phyloP scores from a whole-genome alignment of 2,888 invertebrate species.

The Athetis lepigone region DNA sequence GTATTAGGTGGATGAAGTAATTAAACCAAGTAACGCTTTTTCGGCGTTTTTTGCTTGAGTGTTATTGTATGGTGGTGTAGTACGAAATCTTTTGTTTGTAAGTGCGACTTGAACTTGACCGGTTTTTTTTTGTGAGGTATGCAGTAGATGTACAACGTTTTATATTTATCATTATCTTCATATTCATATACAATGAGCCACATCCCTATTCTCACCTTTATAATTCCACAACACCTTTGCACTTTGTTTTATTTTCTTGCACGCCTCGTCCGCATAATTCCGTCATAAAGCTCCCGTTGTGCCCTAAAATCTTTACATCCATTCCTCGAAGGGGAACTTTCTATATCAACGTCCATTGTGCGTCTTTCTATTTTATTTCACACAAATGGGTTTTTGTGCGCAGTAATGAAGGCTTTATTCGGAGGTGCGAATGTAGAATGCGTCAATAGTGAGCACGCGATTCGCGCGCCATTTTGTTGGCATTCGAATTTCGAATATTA shows the following conservation, averaged over 20 bases:
- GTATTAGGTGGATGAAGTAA: too few relatives aligned
- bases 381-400: conserved; percentile 86
- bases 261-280: conserved; percentile 84
- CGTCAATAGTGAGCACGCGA: conserved; percentile 69
- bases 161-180: too few relatives aligned
- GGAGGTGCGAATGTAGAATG: conserved; percentile 85
- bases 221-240: conserved; percentile 83
- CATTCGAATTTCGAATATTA: conserved; percentile 59
- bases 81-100: too few relatives aligned
- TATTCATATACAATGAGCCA: too few relatives aligned
- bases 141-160: too few relatives aligned
- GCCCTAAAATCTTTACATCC: conserved; percentile 81
- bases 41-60: not conserved
- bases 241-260: conserved; percentile 87
- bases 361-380: conserved; percentile 83
- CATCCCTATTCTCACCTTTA: conserved; percentile 73
- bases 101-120: too few relatives aligned
- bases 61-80: too few relatives aligned
- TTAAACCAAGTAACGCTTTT: too few relatives aligned
- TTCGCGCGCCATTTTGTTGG: conserved; percentile 66
- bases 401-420: conserved; percentile 88
- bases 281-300: conserved; percentile 82
- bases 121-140: too few relatives aligned
- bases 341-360: conserved; percentile 86
- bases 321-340: conserved; percentile 81